Percentiles rank a stretch among this genome's conserved stretches.
These are phyloP conservation scores for Drepana arcuata DNA, from an alignment of 1,140 invertebrate species.

Conservation along the genomic window DNA sequence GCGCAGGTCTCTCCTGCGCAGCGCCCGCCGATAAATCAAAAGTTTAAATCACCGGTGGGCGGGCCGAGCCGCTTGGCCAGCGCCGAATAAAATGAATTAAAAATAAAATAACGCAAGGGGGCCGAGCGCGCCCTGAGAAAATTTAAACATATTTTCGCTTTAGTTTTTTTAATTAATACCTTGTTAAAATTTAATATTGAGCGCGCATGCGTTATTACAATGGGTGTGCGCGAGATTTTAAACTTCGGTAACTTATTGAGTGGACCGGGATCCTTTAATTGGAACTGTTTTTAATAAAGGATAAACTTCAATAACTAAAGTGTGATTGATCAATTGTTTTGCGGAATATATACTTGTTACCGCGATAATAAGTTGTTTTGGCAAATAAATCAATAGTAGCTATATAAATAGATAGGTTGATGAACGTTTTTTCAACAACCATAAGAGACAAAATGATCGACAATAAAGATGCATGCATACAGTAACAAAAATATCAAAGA, in stretches of 20 bases:
- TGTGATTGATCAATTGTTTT: no score
- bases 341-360: no score
- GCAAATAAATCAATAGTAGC: no score
- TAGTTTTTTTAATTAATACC: constrained; percentile 72
- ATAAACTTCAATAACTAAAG: constrained; percentile 40
- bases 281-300: constrained; percentile 65
- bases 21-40: constrained; percentile 63
- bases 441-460: no score
- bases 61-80: constrained; percentile 41
- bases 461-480: no score
- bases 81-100: constrained; percentile 69
- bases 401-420: no score
- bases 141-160: constrained; percentile 67
- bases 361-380: no score
- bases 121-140: constrained; percentile 59
- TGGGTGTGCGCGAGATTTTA: constrained; percentile 66
- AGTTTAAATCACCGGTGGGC: constrained; percentile 70
- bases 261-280: constrained; percentile 49
- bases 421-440: no score
- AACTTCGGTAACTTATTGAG: constrained; percentile 62
- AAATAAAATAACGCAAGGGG: constrained; percentile 60
- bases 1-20: constrained; percentile 28
- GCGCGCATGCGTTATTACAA: constrained; percentile 65
- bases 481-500: no score
- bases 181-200: constrained; percentile 72